Percentiles rank a stretch among this genome's conserved stretches.
These are phyloP conservation scores for Labeo catla DNA, from an alignment of 2,113 vertebrate genomes.

Conservation along the genomic window DNA sequence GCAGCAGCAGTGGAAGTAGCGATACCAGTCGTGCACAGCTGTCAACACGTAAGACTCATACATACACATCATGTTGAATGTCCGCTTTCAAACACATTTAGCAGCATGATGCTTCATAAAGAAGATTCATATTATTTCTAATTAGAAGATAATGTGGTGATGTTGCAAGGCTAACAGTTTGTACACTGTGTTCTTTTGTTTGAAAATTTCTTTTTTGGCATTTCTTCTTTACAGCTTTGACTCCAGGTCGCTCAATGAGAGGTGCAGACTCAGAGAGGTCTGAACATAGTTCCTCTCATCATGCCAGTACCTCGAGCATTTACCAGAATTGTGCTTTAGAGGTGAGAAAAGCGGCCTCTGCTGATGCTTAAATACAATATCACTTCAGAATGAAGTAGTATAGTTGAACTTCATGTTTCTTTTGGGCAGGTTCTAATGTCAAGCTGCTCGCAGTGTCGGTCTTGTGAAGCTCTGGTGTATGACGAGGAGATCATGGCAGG, in stretches of 20 bases:
- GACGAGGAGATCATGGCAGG: conserved; percentile 99
- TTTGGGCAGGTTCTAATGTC: conserved; percentile 91
- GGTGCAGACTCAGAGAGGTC: conserved; percentile 85
- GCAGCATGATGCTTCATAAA: background rate
- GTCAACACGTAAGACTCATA: conserved; percentile 69
- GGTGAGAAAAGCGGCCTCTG: conserved; percentile 74
- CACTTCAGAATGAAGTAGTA: background rate
- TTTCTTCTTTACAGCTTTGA: conserved; percentile 61
- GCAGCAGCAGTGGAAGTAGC: conserved; percentile 89
- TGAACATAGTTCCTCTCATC: conserved; percentile 87
- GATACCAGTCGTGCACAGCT: conserved; percentile 80
- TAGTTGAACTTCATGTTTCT: background rate
- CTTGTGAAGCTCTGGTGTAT: conserved; percentile 90
- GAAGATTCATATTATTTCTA: background rate
- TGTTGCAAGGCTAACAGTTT: background rate
- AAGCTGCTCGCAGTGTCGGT: conserved; percentile 93
- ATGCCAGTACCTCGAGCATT: conserved; percentile 94
- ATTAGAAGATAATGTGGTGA: background rate
- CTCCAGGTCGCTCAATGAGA: conserved; percentile 75
- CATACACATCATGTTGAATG: background rate
- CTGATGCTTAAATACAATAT: background rate
- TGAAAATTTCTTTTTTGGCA: background rate
- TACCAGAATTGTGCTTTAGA: conserved; percentile 95
- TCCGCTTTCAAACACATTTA: background rate
- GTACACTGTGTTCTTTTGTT: background rate